phyloP scores from a whole-genome alignment of 2,113 vertebrate genomes.

The Gavia stellata region DNA sequence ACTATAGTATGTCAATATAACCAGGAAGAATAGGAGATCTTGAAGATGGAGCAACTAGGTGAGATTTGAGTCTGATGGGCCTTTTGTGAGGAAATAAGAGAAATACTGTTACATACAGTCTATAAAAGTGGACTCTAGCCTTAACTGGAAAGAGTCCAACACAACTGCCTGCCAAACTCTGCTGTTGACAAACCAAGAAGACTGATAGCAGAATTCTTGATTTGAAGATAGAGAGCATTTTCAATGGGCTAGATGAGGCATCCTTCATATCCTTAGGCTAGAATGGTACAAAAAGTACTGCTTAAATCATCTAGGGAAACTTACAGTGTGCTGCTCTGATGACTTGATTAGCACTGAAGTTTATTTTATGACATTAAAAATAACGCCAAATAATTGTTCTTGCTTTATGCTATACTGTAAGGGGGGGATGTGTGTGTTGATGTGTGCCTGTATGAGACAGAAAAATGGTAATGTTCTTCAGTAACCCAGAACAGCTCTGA shows the following conservation, averaged over 20 bases:
- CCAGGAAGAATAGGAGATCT: background rate
- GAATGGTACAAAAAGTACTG: background rate
- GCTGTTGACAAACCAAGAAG: background rate
- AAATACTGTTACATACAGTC: background rate
- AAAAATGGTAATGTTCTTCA: background rate
- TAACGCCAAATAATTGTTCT: background rate
- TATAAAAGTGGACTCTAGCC: background rate
- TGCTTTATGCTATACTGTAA: background rate
- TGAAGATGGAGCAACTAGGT: background rate
- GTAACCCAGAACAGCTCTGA: background rate
- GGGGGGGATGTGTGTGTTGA: background rate
- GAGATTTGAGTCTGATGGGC: background rate
- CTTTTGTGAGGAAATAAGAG: background rate
- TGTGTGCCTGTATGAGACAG: background rate
- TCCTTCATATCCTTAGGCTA: background rate
- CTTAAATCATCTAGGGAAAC: background rate
- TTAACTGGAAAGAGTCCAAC: background rate
- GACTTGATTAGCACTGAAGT: background rate
- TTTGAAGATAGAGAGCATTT: background rate
- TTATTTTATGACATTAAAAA: background rate
- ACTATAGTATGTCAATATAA: background rate
- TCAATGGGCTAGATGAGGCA: background rate
- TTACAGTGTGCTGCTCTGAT: background rate
- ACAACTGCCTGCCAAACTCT: background rate
- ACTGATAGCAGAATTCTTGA: background rate